phyloP scores from a whole-genome alignment of 2,888 invertebrate species.

The Galerucella pusilla region DNA sequence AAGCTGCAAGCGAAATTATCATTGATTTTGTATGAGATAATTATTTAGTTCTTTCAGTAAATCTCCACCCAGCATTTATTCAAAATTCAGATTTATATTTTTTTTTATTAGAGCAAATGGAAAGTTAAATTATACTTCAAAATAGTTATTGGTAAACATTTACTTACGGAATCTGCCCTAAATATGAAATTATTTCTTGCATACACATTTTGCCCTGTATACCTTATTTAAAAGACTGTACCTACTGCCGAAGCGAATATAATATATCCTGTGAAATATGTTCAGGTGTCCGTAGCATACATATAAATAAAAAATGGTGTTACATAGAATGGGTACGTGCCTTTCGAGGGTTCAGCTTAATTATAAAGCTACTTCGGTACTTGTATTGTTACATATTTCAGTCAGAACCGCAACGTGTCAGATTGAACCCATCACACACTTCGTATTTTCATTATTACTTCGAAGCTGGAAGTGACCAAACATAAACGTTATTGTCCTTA shows the following conservation, averaged over 20 bases:
- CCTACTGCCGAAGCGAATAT: neutral
- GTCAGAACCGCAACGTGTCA: slow-evolving; percentile 19
- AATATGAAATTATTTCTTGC: too few relatives aligned
- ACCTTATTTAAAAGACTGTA: slow-evolving; percentile 10
- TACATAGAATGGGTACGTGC: slow-evolving; percentile 39
- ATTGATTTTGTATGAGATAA: too few relatives aligned
- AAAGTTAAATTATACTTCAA: too few relatives aligned
- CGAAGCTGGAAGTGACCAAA: neutral
- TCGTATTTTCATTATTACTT: slow-evolving; percentile 34
- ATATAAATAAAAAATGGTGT: slow-evolving; percentile 26
- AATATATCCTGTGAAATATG: slow-evolving; percentile 25
- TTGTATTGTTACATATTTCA: slow-evolving; percentile 38
- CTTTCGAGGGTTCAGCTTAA: slow-evolving; percentile 33
- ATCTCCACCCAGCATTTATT: too few relatives aligned
- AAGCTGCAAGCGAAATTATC: too few relatives aligned
- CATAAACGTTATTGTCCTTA: neutral
- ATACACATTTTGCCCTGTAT: neutral
- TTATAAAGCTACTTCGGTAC: slow-evolving; percentile 35
- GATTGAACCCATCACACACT: slow-evolving; percentile 17
- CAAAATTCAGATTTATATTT: too few relatives aligned
- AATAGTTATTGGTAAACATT: too few relatives aligned
- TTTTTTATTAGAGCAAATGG: too few relatives aligned
- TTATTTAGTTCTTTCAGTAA: too few relatives aligned
- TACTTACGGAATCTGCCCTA: too few relatives aligned
- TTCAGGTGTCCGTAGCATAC: slow-evolving; percentile 31